phyloP scores from a whole-genome alignment of 1,140 invertebrate species.

The Ectropis grisescens region DNA sequence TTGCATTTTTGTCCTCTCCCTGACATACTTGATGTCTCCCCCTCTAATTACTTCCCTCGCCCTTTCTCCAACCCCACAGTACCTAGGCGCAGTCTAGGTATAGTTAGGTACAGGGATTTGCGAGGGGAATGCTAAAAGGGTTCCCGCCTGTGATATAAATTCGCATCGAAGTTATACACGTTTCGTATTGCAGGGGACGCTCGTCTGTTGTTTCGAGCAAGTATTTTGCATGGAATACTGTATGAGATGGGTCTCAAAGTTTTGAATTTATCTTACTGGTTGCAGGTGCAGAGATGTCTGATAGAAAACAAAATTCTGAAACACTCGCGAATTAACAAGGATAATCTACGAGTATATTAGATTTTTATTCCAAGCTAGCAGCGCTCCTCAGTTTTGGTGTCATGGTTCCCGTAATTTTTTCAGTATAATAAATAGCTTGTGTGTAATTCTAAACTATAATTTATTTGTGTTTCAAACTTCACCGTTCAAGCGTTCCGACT shows the following conservation, averaged over 20 bases:
- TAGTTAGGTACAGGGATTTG: slow-evolving; percentile 54
- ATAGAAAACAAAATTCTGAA: no score
- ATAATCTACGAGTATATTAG: no score
- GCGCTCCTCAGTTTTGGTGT: no score
- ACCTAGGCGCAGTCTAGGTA: slow-evolving; percentile 56
- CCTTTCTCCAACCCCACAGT: slow-evolving; percentile 32
- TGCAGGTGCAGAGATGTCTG: no score
- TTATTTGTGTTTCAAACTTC: no score
- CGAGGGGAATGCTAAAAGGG: slow-evolving; percentile 60
- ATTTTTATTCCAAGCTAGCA: no score
- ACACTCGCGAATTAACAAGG: no score
- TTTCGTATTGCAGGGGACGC: slow-evolving; percentile 27
- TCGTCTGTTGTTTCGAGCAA: slow-evolving; percentile 35
- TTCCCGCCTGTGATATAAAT: slow-evolving; percentile 54
- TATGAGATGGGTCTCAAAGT: not conserved
- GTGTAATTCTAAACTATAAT: no score
- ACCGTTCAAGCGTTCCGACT: no score
- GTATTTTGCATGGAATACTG: slow-evolving; percentile 12
- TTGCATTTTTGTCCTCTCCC: slow-evolving; percentile 63
- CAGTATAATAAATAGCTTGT: no score
- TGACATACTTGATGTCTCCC: slow-evolving; percentile 66
- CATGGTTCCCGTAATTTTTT: no score
- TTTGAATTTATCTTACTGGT: no score
- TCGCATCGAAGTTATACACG: slow-evolving; percentile 44
- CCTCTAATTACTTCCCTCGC: slow-evolving; percentile 56